Evolutionary conservation across 1,140 invertebrate genomes (phyloP), one percentile per base, ranked within the genome.

Genomic region (Temnothorax curvispinosus): DNA sequence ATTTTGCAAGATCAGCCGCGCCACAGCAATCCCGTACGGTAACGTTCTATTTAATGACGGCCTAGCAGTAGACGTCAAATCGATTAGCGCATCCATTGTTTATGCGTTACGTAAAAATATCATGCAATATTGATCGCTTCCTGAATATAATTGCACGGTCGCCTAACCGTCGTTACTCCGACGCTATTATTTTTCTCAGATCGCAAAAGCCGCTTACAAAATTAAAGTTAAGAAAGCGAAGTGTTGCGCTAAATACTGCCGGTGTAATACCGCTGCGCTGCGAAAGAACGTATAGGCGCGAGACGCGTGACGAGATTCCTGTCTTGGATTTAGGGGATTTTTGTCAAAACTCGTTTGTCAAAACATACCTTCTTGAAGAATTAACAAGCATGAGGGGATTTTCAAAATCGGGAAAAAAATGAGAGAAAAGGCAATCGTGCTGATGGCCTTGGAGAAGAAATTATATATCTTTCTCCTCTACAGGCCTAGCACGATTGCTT

Each of bases 161-260:
- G n/a, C 32, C 8, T 15, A 4, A 4, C 13, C 38, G 27, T 65
- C 18, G 32, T 67, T 80, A 67, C n/a, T 80, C 4, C 41, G 27
- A 27, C 32, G 60, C n/a, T 80, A n/a, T 80, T 67, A 80, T 69
- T 80, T 80, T 41, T 77, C 6, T 67, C 44, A 38, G 44, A 69
- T 67, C 44, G 60, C 47, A 52, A 41, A 80, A 69, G n/a, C n/a
- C 7, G 41, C 32, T 54, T 80, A 65, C 62, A 52, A 80, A 80
- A 67, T 80, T 67, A 67, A 50, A 27, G 6, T 80, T 69, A 80
- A 80, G 62, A 80, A 69, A 80, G 60, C 77, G 32, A 41, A 80
- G 3, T 80, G 47, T 80, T 80, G 32, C 44, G 76, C 44, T 69
- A 69, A 80, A 52, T 69, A 67, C 5, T 13, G 38, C 9, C 15